Base-by-base conservation (phyloP, 2,113 vertebrate species). In the Ctenomys sociabilis region DNA sequence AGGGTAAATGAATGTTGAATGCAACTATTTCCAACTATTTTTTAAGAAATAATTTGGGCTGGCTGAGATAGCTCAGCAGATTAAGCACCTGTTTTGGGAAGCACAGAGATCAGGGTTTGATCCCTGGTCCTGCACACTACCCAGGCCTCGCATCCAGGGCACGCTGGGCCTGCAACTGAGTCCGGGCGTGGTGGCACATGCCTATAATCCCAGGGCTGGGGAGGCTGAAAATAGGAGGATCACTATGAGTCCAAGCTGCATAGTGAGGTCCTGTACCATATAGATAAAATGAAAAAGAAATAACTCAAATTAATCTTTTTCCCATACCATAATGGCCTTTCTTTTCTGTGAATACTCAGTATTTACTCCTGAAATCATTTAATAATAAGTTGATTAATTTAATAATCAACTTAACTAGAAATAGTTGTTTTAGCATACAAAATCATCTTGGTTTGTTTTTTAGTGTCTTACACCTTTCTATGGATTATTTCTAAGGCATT, bases 351-450 rank as follows among this genome's bases (percentile, higher is more conserved):
- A 81, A 68, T 68, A 94, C 43, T 85, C 17, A 54, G n/a, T 14
- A 91, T 81, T 95, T 70, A 90, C 9, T 82, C 64, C 57, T 85
- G 16, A 95, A 92, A 90, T 72, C 9, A 45, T n/a, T n/a, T n/a
- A n/a, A n/a, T n/a, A n/a, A n/a, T n/a, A n/a, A n/a, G n/a, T n/a
- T n/a, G n/a, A n/a, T 49, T 85, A 61, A 92, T 83, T 94, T 86
- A 90, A 97, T 95, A 95, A 92, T 7, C 72, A 95, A 89, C n/a
- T 30, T 86, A 52, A 95, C 64, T 85, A 91, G 22, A n/a, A 70
- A 92, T 52, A 93, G 21, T 91, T 88, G 59, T 82, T 96, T 91
- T 75, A 89, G 75, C 22, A 90, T 32, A 95, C 19, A 92, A 87
- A 96, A 96, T 45, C 68, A 95, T 49, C 28, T 70, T 95, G 49